Evolutionary conservation across 1,140 invertebrate species (phyloP).

Genomic region (Papilio polyxenes): DNA sequence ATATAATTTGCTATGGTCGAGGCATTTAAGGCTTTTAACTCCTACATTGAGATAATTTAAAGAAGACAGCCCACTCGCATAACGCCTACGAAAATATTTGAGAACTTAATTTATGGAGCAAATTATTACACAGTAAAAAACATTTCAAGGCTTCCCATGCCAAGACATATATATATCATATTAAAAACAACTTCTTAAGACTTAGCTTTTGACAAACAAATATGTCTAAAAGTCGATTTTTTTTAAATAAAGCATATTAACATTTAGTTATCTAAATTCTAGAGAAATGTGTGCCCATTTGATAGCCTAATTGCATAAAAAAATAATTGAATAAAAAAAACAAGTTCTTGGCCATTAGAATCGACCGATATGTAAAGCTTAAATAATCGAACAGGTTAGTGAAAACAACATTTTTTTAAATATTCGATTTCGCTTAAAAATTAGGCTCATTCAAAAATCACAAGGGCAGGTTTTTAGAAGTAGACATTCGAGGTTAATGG

Average conservation of each 20-base stretch:
- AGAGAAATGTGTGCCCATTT: neutral
- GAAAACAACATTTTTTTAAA: slow-evolving; percentile 16
- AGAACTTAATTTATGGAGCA: slow-evolving; percentile 3
- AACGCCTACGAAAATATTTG: slow-evolving; percentile 21
- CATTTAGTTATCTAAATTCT: neutral
- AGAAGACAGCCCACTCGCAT: neutral
- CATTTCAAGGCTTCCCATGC: neutral
- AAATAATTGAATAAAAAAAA: slow-evolving; percentile 12
- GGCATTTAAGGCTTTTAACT: neutral
- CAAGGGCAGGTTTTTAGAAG: slow-evolving; percentile 25
- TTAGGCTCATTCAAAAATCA: slow-evolving; percentile 20
- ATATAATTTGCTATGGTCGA: neutral
- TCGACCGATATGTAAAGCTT: neutral
- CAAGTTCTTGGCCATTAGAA: neutral
- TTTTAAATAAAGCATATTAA: neutral
- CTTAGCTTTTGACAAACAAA: too few species aligned
- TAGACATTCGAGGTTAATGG: slow-evolving; percentile 26
- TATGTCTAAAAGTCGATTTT: too few species aligned
- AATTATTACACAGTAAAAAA: neutral
- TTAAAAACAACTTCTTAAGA: too few species aligned
- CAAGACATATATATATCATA: neutral
- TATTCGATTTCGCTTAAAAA: neutral
- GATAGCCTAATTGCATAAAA: slow-evolving; percentile 10
- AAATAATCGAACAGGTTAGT: slow-evolving; percentile 1
- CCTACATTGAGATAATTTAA: slow-evolving; percentile 25